Evolutionary conservation across 1,140 invertebrate species (phyloP).

Genomic region (Drosophila nasuta): DNA sequence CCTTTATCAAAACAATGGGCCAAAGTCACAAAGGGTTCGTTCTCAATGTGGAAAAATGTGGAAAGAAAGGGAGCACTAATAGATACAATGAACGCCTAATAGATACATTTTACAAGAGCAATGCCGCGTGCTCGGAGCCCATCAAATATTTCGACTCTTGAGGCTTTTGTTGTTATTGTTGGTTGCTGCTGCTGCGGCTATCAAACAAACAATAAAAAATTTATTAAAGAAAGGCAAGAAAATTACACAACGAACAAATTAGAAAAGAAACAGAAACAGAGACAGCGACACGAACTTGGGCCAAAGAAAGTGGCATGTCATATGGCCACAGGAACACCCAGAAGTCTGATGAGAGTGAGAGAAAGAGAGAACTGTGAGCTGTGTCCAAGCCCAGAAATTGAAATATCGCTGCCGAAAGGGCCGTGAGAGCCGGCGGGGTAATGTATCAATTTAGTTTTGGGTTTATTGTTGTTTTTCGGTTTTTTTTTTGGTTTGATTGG

Average conservation of each 20-base stretch:
- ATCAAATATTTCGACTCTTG: slow-evolving; percentile 58
- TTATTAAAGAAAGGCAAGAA: slow-evolving; percentile 79
- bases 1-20: slow-evolving; percentile 51
- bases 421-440: slow-evolving; percentile 49
- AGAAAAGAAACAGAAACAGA: slow-evolving; percentile 47
- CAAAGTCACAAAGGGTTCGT: slow-evolving; percentile 57
- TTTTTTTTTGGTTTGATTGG: slow-evolving; percentile 59
- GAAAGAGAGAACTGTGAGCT: slow-evolving; percentile 19
- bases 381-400: slow-evolving; percentile 57
- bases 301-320: slow-evolving; percentile 77
- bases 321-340: slow-evolving; percentile 77
- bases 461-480: slow-evolving; percentile 21
- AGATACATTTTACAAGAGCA: slow-evolving; percentile 77
- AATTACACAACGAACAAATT: slow-evolving; percentile 80
- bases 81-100: slow-evolving; percentile 63
- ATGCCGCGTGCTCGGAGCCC: slow-evolving; percentile 70
- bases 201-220: slow-evolving; percentile 83
- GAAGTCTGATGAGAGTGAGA: slow-evolving; percentile 40
- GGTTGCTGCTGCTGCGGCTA: slow-evolving; percentile 56
- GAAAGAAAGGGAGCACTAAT: slow-evolving; percentile 64
- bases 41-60: neutral
- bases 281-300: slow-evolving; percentile 6
- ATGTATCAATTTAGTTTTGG: slow-evolving; percentile 77
- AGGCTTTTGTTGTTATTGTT: slow-evolving; percentile 25
- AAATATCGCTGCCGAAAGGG: slow-evolving; percentile 53